A percentile compares a stretch with the other conserved stretches of the same genome.
phyloP scores from a whole-genome alignment of 2,113 vertebrate genomes.

The Emydocephalus ijimae region DNA sequence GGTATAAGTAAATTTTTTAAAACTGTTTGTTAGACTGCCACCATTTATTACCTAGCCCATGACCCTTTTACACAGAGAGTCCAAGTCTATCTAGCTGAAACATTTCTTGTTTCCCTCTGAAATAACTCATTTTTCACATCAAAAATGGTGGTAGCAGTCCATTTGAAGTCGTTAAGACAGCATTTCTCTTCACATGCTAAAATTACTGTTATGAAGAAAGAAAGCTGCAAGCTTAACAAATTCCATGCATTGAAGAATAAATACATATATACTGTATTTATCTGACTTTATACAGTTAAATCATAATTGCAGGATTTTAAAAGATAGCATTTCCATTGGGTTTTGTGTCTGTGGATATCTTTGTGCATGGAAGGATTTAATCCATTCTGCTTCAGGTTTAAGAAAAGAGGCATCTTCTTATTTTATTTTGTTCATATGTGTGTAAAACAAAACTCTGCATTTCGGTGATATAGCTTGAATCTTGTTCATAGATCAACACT shows the following conservation, averaged over 20 bases:
- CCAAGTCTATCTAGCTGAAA: too few species aligned
- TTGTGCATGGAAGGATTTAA: neutral
- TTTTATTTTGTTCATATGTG: neutral
- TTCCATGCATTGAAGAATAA: neutral
- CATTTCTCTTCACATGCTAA: neutral
- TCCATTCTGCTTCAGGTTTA: neutral
- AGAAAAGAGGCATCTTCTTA: neutral
- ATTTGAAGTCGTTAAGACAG: neutral
- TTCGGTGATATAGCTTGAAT: neutral
- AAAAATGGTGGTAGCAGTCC: neutral
- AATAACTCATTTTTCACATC: too few species aligned
- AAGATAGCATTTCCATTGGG: neutral
- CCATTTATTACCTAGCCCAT: neutral
- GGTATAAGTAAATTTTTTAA: neutral
- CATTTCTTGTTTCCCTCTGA: too few species aligned
- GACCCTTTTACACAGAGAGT: neutral
- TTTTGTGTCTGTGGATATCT: neutral
- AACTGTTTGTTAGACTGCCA: neutral
- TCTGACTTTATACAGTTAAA: neutral
- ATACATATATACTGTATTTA: neutral
- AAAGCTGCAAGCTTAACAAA: neutral
- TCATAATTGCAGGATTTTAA: neutral
- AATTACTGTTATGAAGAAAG: neutral
- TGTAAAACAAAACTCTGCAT: neutral
- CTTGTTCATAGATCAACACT: neutral